Conservation (phyloP, 2,888 invertebrate genomes). For the Orchesella flavescens region DNA sequence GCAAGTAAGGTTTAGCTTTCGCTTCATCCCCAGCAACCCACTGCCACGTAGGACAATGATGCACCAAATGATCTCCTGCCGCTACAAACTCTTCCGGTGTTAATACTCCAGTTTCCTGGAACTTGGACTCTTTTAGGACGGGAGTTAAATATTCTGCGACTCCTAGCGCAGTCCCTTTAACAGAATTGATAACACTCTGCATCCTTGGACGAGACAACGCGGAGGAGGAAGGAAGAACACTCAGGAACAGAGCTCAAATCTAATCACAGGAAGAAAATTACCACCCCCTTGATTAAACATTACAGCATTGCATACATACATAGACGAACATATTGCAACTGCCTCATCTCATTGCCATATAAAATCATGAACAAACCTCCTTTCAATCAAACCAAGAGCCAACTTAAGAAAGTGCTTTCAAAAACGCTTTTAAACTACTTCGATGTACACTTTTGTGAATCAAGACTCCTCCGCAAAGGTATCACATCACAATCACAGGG, state of each 20-base stretch:
- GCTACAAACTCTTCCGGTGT: conserved; percentile 99
- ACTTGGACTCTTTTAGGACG: conserved; percentile 86
- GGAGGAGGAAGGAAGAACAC: neutral
- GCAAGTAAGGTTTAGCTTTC: conserved; percentile 91
- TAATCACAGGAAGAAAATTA: too few relatives aligned
- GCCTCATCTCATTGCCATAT: neutral
- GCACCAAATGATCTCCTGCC: conserved; percentile 98
- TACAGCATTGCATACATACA: too few relatives aligned
- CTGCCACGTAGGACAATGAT: conserved; percentile 99
- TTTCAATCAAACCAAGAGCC: too few relatives aligned
- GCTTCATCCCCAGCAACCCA: conserved; percentile 95
- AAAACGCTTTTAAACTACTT: too few relatives aligned
- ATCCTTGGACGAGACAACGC: conserved; percentile 76
- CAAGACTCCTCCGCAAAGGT: too few relatives aligned
- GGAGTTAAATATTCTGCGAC: conserved; percentile 98
- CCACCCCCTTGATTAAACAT: too few relatives aligned
- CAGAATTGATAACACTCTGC: conserved; percentile 96
- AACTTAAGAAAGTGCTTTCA: too few relatives aligned
- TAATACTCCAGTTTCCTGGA: conserved; percentile 86
- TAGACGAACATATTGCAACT: neutral
- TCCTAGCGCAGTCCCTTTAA: conserved; percentile 95
- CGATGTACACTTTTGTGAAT: too few relatives aligned
- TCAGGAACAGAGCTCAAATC: neutral
- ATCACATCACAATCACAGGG: too few relatives aligned
- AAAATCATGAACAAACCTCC: neutral